Percentiles rank a stretch among this genome's conserved stretches.
Conservation (phyloP, 2,113 vertebrate genomes). For the Charadrius vociferus region DNA sequence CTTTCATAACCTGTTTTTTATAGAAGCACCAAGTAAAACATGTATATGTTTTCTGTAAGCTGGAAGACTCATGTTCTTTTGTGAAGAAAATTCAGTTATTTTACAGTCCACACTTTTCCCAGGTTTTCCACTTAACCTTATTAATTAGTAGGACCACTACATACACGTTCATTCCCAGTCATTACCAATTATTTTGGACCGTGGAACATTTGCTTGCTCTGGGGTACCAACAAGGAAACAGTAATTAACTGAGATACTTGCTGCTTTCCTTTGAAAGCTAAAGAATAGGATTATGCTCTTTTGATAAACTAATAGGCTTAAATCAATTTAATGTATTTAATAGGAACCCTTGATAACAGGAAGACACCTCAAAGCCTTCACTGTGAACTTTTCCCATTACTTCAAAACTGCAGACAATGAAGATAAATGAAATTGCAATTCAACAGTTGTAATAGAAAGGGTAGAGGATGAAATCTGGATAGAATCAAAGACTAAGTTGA, state of each 20-base stretch:
- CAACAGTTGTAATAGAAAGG: slow-evolving; percentile 37
- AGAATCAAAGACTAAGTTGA: slow-evolving; percentile 14
- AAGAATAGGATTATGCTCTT: slow-evolving; percentile 53
- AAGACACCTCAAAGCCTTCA: slow-evolving; percentile 29
- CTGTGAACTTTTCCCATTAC: slow-evolving; percentile 47
- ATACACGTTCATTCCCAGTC: neutral
- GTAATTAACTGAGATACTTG: slow-evolving; percentile 72
- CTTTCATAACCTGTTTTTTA: neutral
- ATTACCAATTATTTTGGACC: slow-evolving; percentile 54
- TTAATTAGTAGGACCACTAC: slow-evolving; percentile 36
- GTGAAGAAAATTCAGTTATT: neutral
- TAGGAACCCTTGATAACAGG: slow-evolving; percentile 45
- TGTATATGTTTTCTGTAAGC: neutral
- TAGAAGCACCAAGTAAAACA: neutral
- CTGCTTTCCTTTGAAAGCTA: slow-evolving; percentile 60
- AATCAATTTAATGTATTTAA: slow-evolving; percentile 47
- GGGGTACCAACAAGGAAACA: slow-evolving; percentile 60
- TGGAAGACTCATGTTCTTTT: neutral
- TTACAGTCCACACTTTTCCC: neutral
- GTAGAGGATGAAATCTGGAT: slow-evolving; percentile 18
- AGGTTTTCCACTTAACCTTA: slow-evolving; percentile 51
- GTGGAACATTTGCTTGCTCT: slow-evolving; percentile 55
- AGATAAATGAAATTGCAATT: slow-evolving; percentile 52
- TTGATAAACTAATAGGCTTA: slow-evolving; percentile 62
- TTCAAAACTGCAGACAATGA: slow-evolving; percentile 47